Evolutionary conservation across 2,797 vertebrate species (phyloP).

Genomic region (Crenichthys baileyi): DNA sequence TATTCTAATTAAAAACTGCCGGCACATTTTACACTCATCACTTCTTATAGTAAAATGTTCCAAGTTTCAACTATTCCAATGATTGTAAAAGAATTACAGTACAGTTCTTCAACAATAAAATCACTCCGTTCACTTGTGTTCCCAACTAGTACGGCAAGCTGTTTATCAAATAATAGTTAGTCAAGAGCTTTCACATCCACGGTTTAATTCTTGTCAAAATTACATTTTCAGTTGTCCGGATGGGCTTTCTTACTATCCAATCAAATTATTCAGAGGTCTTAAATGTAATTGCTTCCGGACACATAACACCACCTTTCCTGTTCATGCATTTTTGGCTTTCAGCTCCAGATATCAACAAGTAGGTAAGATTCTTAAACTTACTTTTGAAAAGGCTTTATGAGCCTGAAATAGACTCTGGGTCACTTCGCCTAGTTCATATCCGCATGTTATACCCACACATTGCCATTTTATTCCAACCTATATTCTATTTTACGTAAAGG

Average conservation of each 20-base stretch:
- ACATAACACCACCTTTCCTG: neutral
- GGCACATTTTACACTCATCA: neutral
- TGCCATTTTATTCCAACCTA: neutral
- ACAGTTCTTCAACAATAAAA: neutral
- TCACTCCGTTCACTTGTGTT: too few relatives aligned
- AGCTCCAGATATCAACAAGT: neutral
- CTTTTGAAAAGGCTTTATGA: too few relatives aligned
- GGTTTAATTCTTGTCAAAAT: neutral
- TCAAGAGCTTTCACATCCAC: neutral
- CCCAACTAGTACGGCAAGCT: neutral
- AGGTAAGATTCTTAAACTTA: neutral
- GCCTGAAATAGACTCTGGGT: too few relatives aligned
- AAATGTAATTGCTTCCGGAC: too few relatives aligned
- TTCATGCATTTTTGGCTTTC: neutral
- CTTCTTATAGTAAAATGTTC: neutral
- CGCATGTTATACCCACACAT: neutral
- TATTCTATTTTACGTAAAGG: neutral
- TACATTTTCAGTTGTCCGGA: neutral
- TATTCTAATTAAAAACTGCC: neutral
- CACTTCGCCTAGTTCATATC: neutral
- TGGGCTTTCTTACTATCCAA: neutral
- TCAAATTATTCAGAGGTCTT: neutral
- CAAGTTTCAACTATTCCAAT: neutral
- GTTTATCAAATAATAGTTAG: neutral
- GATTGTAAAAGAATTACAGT: neutral